phyloP scores from a whole-genome alignment of 2,113 vertebrate genomes.

The Siniperca chuatsi region DNA sequence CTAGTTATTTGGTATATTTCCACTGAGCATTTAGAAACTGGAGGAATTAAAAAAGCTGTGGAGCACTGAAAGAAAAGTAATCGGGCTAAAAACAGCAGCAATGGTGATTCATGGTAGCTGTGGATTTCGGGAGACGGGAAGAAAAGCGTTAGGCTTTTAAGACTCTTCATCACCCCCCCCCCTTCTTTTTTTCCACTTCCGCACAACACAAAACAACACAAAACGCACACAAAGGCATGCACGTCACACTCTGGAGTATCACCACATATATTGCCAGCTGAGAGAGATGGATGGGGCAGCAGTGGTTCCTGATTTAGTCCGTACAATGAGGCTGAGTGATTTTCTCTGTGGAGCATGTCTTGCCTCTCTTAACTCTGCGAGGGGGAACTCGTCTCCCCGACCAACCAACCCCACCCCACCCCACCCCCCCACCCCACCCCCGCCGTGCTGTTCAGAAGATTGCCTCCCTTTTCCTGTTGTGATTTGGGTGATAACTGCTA shows the following conservation, averaged over 20 bases:
- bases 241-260: slow-evolving; percentile 35
- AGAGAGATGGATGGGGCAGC: slow-evolving; percentile 63
- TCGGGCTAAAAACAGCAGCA: slow-evolving; percentile 19
- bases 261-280: slow-evolving; percentile 25
- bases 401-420: not conserved
- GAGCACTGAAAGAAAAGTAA: slow-evolving; percentile 28
- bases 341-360: slow-evolving; percentile 62
- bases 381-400: not conserved
- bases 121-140: slow-evolving; percentile 41
- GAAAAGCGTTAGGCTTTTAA: slow-evolving; percentile 41
- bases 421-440: not conserved
- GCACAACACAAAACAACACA: slow-evolving; percentile 21
- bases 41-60: slow-evolving; percentile 27
- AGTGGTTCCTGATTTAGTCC: slow-evolving; percentile 66
- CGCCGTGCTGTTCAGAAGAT: slow-evolving; percentile 39
- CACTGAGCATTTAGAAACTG: not conserved
- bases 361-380: slow-evolving; percentile 48
- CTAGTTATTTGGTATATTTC: not conserved
- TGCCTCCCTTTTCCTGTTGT: slow-evolving; percentile 50
- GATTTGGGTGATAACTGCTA: slow-evolving; percentile 71
- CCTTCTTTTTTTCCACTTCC: not conserved
- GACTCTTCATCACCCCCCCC: slow-evolving; percentile 4
- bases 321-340: slow-evolving; percentile 64
- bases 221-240: not conserved
- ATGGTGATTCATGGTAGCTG: slow-evolving; percentile 50